These are phyloP conservation scores for Bubo bubo DNA, from an alignment of 2,113 vertebrate species.

Conservation along the genomic window DNA sequence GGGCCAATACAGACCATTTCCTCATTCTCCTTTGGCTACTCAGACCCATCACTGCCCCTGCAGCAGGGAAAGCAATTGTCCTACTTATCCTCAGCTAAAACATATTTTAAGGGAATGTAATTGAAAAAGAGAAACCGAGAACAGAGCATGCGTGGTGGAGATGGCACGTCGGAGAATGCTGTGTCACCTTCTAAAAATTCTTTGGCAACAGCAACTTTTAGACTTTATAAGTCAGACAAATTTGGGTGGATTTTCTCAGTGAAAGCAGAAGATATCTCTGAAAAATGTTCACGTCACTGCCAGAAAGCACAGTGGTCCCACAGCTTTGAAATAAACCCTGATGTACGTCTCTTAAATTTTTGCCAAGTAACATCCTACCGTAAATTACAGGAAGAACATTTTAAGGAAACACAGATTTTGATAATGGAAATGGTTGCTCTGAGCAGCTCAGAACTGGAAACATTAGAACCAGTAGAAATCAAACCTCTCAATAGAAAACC, in stretches of 20 bases:
- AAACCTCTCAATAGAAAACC: not conserved
- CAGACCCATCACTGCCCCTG: not conserved
- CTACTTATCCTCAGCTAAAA: conserved; percentile 27
- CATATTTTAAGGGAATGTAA: not conserved
- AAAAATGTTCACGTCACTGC: conserved; percentile 36
- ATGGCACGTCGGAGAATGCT: conserved; percentile 37
- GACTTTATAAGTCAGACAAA: conserved; percentile 48
- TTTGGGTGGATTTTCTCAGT: conserved; percentile 54
- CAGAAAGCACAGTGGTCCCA: conserved; percentile 52
- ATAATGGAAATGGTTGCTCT: not conserved
- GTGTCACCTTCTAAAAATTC: conserved; percentile 68
- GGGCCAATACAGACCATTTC: not conserved
- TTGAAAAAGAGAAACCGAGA: conserved; percentile 2
- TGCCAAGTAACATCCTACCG: conserved; percentile 44
- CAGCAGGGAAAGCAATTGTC: conserved; percentile 2
- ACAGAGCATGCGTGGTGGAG: conserved; percentile 29
- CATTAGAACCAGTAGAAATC: not conserved
- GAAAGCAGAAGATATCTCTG: conserved; percentile 48
- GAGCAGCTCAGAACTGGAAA: not conserved
- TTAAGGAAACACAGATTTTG: conserved; percentile 32
- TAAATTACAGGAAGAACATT: conserved; percentile 9
- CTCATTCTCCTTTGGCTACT: not conserved
- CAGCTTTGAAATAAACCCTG: conserved; percentile 37
- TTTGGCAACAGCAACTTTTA: conserved; percentile 58
- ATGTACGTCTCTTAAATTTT: conserved; percentile 7